Conservation (phyloP, 2,113 vertebrate species). For the Athene cunicularia region DNA sequence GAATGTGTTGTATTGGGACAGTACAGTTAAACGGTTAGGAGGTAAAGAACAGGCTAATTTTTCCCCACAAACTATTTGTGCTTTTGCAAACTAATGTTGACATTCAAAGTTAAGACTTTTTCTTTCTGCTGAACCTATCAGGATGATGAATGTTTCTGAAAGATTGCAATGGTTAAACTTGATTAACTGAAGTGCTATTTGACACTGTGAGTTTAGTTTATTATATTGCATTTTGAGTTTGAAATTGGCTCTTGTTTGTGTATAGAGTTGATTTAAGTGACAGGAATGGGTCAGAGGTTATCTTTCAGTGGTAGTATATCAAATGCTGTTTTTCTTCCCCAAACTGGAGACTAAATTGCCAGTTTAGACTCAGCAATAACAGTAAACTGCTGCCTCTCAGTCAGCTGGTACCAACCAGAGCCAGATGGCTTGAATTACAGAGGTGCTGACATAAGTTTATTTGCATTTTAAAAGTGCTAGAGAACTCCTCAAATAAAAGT, state of each 20-base stretch:
- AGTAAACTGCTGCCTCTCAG: not conserved
- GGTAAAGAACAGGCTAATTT: not conserved
- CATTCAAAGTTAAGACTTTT: not conserved
- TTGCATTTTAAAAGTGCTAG: not conserved
- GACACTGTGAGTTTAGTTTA: not conserved
- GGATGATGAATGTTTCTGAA: conserved; percentile 26
- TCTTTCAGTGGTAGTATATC: not conserved
- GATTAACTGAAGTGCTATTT: not conserved
- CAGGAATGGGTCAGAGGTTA: conserved; percentile 8
- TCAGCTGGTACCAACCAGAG: not conserved
- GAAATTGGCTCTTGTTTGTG: not conserved
- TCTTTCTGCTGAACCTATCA: not conserved
- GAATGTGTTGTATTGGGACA: not conserved
- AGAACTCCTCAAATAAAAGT: not conserved
- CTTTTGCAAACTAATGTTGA: not conserved
- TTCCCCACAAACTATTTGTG: not conserved
- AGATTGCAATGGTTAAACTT: not conserved
- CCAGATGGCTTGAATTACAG: not conserved
- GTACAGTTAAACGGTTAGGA: not conserved
- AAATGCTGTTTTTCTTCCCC: not conserved
- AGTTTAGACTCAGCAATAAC: not conserved
- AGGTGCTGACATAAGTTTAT: not conserved
- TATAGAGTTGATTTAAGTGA: not conserved
- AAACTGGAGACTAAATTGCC: not conserved
- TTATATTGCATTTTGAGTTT: not conserved